These are phyloP conservation scores for Geophilus truncorum DNA, from an alignment of 2,888 invertebrate genomes.

Conservation along the genomic window DNA sequence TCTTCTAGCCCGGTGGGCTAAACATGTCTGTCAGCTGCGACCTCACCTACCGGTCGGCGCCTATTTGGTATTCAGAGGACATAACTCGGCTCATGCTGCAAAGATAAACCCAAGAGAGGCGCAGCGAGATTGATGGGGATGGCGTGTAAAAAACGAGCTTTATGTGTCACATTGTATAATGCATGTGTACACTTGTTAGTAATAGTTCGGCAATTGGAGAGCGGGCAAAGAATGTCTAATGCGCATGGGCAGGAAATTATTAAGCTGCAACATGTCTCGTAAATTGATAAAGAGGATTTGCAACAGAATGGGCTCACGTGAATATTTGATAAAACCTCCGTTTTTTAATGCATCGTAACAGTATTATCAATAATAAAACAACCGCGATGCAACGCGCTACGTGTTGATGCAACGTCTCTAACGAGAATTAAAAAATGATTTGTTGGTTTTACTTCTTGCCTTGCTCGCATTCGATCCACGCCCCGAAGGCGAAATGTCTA, in stretches of 20 bases:
- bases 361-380: background rate
- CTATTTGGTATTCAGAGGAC: background rate
- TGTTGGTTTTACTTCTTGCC: background rate
- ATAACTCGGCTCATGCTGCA: background rate
- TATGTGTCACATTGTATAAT: slow-evolving; percentile 10
- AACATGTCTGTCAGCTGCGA: slow-evolving; percentile 5
- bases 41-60: background rate
- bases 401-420: background rate
- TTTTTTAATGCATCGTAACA: background rate
- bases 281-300: slow-evolving; percentile 4
- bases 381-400: too few species aligned
- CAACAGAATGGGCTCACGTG: background rate
- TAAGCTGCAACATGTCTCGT: background rate
- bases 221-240: background rate
- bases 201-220: slow-evolving; percentile 4
- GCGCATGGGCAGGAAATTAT: background rate
- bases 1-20: slow-evolving; percentile 10
- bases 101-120: slow-evolving; percentile 10
- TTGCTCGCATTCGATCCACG: too few species aligned
- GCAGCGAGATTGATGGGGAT: background rate
- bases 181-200: slow-evolving; percentile 4
- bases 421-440: background rate
- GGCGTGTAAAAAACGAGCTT: slow-evolving; percentile 5
- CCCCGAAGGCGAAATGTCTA: background rate
- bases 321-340: background rate